Conservation (phyloP, 64 coral and sea anemone genomes). For the Astreopora myriophthalma region DNA sequence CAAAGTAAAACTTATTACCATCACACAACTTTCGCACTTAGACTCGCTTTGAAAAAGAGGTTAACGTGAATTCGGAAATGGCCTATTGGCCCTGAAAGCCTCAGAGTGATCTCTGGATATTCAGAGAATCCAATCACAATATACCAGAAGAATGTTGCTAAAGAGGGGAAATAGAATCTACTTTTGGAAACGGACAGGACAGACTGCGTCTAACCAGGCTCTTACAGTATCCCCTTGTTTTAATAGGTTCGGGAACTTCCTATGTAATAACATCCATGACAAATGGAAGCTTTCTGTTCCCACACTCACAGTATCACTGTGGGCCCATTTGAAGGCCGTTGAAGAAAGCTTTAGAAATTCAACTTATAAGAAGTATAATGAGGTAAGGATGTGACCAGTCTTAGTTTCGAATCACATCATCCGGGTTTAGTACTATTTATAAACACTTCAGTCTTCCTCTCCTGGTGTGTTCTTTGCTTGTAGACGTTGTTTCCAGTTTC, state of each 20-base stretch:
- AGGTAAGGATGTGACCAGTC: slow-evolving; percentile 19
- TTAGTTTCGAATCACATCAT: not conserved
- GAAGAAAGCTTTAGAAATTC: slow-evolving; percentile 50
- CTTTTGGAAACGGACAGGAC: no score
- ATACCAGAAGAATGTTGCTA: no score
- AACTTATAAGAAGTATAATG: slow-evolving; percentile 35
- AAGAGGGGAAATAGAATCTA: no score
- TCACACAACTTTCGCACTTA: no score
- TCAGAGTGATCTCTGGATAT: no score
- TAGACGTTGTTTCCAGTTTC: slow-evolving; percentile 84
- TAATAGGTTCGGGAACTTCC: slow-evolving; percentile 87
- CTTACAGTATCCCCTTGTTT: not conserved
- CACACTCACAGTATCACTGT: slow-evolving; percentile 62
- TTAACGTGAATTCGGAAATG: no score
- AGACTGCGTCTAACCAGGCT: not conserved
- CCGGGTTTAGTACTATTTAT: not conserved
- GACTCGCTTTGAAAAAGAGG: no score
- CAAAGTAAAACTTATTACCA: no score
- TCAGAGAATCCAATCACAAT: no score
- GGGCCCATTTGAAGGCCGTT: slow-evolving; percentile 68
- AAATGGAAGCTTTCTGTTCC: not conserved
- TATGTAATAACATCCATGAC: slow-evolving; percentile 73
- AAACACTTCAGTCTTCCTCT: not conserved
- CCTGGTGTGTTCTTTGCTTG: not conserved
- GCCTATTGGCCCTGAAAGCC: not conserved